A percentile compares a stretch with the other conserved stretches of the same genome.
Conservation (phyloP, 2,888 invertebrate genomes). For the Cryptus armator region DNA sequence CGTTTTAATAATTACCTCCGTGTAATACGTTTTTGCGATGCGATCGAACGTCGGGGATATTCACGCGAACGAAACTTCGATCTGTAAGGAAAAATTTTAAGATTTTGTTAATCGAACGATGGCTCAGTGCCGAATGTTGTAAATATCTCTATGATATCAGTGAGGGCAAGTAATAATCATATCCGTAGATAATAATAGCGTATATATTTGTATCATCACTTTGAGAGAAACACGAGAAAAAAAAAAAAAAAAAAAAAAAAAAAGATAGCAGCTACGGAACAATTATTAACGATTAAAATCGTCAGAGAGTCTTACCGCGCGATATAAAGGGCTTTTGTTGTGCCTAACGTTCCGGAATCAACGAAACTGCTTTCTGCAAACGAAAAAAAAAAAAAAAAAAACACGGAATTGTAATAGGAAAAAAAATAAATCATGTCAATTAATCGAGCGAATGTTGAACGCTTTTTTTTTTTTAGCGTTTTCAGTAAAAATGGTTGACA, state of each 20-base stretch:
- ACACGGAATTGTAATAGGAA: slow-evolving; percentile 6
- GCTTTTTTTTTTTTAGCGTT: background rate
- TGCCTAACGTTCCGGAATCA: background rate
- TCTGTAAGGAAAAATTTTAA: background rate
- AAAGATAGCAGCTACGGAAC: too few relatives aligned
- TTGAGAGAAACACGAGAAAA: slow-evolving; percentile 3
- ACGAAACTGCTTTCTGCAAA: background rate
- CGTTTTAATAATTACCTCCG: background rate
- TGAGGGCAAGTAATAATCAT: slow-evolving; percentile 82
- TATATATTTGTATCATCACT: slow-evolving; percentile 78
- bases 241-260: too few relatives aligned
- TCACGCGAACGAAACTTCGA: background rate
- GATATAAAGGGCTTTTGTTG: slow-evolving; percentile 9
- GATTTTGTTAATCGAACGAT: slow-evolving; percentile 13
- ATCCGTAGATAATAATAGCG: slow-evolving; percentile 79
- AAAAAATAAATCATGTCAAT: background rate
- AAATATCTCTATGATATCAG: slow-evolving; percentile 72
- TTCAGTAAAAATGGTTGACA: slow-evolving; percentile 71
- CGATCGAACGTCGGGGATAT: background rate
- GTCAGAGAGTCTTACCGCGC: background rate
- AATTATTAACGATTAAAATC: too few relatives aligned
- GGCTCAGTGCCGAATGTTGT: background rate
- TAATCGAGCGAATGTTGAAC: background rate
- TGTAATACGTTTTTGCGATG: background rate
- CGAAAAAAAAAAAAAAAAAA: slow-evolving; percentile 26